Evolutionary conservation across 2,888 invertebrate genomes (phyloP).

Genomic region (Melikaiella ostensackeni): DNA sequence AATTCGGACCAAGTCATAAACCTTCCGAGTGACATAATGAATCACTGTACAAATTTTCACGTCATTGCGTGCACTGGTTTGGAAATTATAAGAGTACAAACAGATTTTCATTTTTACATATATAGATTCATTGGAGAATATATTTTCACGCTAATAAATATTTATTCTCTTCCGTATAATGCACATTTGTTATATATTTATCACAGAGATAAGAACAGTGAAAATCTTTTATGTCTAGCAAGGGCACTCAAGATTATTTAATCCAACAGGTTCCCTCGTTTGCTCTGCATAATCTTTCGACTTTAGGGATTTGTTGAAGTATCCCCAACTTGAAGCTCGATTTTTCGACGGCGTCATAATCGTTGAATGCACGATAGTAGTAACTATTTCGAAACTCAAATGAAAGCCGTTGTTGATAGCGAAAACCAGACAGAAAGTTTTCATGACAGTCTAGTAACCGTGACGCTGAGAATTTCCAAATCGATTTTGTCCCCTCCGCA

Average conservation of each 20-base stretch:
- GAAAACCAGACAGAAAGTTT: slow-evolving; percentile 21
- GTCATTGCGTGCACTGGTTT: too few relatives aligned
- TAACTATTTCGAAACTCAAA: slow-evolving; percentile 16
- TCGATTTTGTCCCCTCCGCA: slow-evolving; percentile 9
- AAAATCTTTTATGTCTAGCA: slow-evolving; percentile 13
- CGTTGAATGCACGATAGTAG: slow-evolving; percentile 12
- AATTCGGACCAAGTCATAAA: too few relatives aligned
- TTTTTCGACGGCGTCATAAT: slow-evolving; percentile 39
- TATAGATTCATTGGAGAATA: not conserved
- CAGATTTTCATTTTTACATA: not conserved
- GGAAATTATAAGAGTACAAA: too few relatives aligned
- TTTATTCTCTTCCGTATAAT: not conserved
- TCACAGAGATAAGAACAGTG: not conserved
- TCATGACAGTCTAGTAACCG: not conserved
- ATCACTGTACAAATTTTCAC: too few relatives aligned
- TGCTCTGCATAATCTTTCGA: slow-evolving; percentile 31
- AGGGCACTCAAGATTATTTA: slow-evolving; percentile 10
- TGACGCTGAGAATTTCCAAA: slow-evolving; percentile 16
- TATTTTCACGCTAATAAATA: not conserved
- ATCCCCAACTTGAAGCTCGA: slow-evolving; percentile 8
- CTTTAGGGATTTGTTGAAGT: slow-evolving; percentile 34
- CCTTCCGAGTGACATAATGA: too few relatives aligned
- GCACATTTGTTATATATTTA: not conserved
- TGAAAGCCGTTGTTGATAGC: not conserved
- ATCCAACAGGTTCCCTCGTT: slow-evolving; percentile 36